Conservation (phyloP, 2,888 invertebrate species). For the Drosophila anomalata region DNA sequence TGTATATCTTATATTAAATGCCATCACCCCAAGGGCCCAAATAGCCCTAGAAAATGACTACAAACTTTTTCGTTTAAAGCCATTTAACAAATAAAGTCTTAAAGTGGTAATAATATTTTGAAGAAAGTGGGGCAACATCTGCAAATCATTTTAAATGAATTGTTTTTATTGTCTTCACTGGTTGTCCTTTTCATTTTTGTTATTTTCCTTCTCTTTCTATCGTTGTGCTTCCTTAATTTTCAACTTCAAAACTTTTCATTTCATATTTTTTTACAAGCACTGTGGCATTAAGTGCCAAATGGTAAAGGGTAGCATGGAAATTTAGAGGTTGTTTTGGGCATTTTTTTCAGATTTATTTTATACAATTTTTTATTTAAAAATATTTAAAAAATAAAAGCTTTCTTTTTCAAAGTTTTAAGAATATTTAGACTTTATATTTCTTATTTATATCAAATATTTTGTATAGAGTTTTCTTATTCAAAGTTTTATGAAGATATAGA, state of each 20-base stretch:
- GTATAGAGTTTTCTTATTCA: too few species aligned
- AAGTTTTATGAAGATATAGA: too few species aligned
- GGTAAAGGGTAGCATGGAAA: conserved; percentile 3
- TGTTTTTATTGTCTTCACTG: conserved; percentile 9
- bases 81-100: not conserved
- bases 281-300: conserved; percentile 3
- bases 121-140: not conserved
- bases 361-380: not conserved
- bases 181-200: too few species aligned
- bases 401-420: too few species aligned
- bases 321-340: not conserved
- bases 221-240: conserved; percentile 29
- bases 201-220: conserved; percentile 4
- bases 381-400: too few species aligned
- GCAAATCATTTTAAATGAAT: conserved; percentile 22
- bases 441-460: too few species aligned
- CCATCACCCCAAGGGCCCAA: not conserved
- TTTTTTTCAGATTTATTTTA: not conserved
- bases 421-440: too few species aligned
- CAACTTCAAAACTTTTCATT: conserved; percentile 30
- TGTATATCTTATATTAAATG: not conserved
- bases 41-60: not conserved
- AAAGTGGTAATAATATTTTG: not conserved
- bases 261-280: conserved; percentile 26
- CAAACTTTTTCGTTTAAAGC: not conserved